Evolutionary conservation across 2,797 vertebrate species (phyloP).

Genomic region (Chelidonichthys spinosus): DNA sequence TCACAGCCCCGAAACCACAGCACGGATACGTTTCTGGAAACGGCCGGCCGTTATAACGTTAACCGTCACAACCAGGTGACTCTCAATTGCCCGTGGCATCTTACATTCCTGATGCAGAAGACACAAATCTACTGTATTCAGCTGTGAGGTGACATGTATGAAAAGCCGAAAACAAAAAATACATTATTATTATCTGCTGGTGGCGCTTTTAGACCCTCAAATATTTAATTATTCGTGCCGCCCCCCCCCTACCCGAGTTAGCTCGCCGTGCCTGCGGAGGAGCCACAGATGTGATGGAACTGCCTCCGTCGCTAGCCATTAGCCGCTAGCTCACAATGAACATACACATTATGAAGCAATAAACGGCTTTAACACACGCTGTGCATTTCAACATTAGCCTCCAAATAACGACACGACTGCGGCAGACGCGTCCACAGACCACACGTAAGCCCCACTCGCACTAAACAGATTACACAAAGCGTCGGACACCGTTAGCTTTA

Average conservation of each 20-base stretch:
- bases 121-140: background rate
- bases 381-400: fast-evolving
- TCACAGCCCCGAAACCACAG: background rate
- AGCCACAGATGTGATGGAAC: constrained; percentile 69
- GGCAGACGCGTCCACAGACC: fast-evolving
- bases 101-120: background rate
- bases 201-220: fast-evolving
- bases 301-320: constrained; percentile 56
- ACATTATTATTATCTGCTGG: fast-evolving
- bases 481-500: constrained; percentile 53
- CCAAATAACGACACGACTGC: background rate
- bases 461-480: background rate
- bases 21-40: background rate
- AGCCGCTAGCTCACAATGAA: constrained; percentile 42
- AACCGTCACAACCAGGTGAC: constrained; percentile 19
- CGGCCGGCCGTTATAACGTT: background rate
- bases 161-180: fast-evolving
- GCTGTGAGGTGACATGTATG: background rate
- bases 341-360: constrained; percentile 6
- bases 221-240: background rate
- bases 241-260: constrained; percentile 2
- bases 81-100: background rate
- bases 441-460: fast-evolving
- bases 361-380: background rate
- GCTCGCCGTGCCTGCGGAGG: constrained; percentile 23